Evolutionary conservation across 2,113 vertebrate species (phyloP).

Genomic region (Erythrolamprus reginae): DNA sequence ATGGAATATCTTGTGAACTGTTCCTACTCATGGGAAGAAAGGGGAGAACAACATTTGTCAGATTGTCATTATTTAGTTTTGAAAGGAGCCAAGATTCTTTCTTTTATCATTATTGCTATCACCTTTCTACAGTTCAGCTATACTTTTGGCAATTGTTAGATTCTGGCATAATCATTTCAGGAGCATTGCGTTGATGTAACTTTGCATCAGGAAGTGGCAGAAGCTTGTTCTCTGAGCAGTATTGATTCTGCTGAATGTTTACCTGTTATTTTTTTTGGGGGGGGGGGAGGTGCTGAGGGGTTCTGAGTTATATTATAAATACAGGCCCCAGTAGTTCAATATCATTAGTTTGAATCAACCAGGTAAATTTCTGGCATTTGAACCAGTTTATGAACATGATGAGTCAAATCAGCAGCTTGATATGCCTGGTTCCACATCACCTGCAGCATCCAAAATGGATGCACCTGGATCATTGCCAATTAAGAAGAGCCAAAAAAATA

Average conservation of each 20-base stretch:
- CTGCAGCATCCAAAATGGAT: background rate
- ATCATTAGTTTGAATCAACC: background rate
- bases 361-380: background rate
- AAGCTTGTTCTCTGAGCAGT: background rate
- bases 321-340: background rate
- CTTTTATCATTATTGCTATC: accelerated
- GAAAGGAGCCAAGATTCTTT: background rate
- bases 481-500: background rate
- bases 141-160: background rate
- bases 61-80: background rate
- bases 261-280: background rate
- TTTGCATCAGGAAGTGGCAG: background rate
- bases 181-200: background rate
- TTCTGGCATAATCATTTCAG: background rate
- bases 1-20: background rate
- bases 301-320: background rate
- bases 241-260: background rate
- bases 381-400: background rate
- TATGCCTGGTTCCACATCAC: background rate
- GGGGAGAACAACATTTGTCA: background rate
- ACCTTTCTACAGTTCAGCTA: accelerated
- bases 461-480: background rate
- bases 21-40: background rate
- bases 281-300: background rate
- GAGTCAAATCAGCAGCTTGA: background rate